phyloP scores from a whole-genome alignment of 2,888 invertebrate genomes.

The Caprella mutica region DNA sequence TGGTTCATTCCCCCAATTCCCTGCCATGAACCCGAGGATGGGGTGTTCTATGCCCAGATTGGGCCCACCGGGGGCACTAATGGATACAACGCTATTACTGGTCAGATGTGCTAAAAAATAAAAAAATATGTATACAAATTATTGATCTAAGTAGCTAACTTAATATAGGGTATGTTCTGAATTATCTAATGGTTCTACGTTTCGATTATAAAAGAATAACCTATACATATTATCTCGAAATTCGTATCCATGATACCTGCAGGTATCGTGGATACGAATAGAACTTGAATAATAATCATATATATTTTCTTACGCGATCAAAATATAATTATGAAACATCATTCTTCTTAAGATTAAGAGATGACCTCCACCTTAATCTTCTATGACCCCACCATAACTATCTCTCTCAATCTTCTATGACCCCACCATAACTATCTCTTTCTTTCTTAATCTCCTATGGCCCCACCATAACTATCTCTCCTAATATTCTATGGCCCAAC shows the following conservation, averaged over 20 bases:
- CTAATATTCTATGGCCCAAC: no score
- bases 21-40: slow-evolving; percentile 79
- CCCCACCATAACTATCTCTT: no score
- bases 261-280: no score
- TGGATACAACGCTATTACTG: slow-evolving; percentile 68
- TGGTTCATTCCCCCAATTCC: slow-evolving; percentile 84
- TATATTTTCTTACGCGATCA: no score
- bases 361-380: no score
- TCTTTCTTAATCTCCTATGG: no score
- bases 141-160: neutral
- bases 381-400: no score
- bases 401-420: no score
- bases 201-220: neutral
- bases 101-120: slow-evolving; percentile 30
- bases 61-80: slow-evolving; percentile 82
- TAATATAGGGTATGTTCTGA: neutral
- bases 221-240: neutral
- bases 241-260: no score
- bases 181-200: neutral
- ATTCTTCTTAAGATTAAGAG: neutral
- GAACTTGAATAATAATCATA: no score
- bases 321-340: neutral
- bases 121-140: neutral
- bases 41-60: slow-evolving; percentile 84
- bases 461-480: no score